phyloP scores from a whole-genome alignment of 2,113 vertebrate species.

The Uria lomvia region DNA sequence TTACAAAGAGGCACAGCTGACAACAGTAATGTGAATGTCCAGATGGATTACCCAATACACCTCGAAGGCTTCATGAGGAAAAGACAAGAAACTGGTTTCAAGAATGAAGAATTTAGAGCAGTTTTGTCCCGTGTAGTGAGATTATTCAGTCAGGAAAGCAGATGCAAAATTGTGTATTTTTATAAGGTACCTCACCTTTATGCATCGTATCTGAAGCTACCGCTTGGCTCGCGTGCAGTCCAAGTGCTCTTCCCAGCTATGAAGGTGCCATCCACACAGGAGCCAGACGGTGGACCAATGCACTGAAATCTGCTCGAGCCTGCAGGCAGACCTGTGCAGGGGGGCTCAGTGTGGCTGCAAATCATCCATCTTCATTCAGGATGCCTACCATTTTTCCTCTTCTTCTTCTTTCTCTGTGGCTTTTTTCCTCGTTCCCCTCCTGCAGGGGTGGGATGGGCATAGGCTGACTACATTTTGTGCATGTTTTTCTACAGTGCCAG shows the following conservation, averaged over 20 bases:
- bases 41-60: background rate
- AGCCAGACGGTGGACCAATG: background rate
- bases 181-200: background rate
- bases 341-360: background rate
- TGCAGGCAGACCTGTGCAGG: background rate
- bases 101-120: background rate
- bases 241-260: background rate
- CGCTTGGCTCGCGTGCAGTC: background rate
- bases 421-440: background rate
- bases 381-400: background rate
- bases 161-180: background rate
- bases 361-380: background rate
- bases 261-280: fast-evolving
- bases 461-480: background rate
- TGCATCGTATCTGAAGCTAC: background rate
- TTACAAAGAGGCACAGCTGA: background rate
- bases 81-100: background rate
- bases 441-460: background rate
- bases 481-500: background rate
- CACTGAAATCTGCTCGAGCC: background rate
- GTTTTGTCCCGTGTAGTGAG: background rate
- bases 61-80: background rate
- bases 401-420: background rate
- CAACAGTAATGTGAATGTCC: background rate
- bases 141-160: background rate